Percentiles rank a stretch among this genome's conserved stretches.
Evolutionary conservation across 2,113 vertebrate species (phyloP).

Genomic region (Phrynocephalus versicolor): DNA sequence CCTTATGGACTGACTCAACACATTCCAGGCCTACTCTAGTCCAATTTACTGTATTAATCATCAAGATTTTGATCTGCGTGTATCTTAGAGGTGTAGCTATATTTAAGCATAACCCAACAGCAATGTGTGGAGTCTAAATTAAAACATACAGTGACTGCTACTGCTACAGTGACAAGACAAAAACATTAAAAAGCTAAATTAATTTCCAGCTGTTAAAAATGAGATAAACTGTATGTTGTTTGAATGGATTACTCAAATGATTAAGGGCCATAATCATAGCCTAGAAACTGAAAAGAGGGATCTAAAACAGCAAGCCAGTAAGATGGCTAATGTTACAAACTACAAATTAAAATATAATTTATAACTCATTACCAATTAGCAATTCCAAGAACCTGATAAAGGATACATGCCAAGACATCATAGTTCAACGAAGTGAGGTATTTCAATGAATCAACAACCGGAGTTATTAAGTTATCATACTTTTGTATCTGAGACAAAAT

Average conservation of each 20-base stretch:
- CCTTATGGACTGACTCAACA: too few species aligned
- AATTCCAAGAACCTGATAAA: conserved; percentile 35
- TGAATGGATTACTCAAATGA: too few species aligned
- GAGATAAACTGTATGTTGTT: background rate
- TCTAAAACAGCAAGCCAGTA: background rate
- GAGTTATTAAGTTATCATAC: conserved; percentile 97
- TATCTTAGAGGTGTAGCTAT: too few species aligned
- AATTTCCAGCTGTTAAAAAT: background rate
- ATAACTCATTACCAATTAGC: background rate
- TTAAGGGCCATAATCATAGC: background rate
- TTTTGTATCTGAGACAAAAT: conserved; percentile 98
- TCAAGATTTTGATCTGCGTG: too few species aligned
- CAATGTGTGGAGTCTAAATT: background rate
- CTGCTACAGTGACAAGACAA: background rate
- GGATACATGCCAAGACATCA: conserved; percentile 99
- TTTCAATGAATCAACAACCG: conserved; percentile 97
- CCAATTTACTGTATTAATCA: too few species aligned
- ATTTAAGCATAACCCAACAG: background rate
- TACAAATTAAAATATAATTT: background rate
- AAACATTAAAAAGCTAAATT: background rate
- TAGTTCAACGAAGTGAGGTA: conserved; percentile 99
- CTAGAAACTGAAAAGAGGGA: background rate
- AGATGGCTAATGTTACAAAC: background rate
- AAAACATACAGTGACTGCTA: background rate
- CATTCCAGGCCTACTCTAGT: too few species aligned